phyloP scores from a whole-genome alignment of 1,140 invertebrate species.

The Aphelinus atriplicis region DNA sequence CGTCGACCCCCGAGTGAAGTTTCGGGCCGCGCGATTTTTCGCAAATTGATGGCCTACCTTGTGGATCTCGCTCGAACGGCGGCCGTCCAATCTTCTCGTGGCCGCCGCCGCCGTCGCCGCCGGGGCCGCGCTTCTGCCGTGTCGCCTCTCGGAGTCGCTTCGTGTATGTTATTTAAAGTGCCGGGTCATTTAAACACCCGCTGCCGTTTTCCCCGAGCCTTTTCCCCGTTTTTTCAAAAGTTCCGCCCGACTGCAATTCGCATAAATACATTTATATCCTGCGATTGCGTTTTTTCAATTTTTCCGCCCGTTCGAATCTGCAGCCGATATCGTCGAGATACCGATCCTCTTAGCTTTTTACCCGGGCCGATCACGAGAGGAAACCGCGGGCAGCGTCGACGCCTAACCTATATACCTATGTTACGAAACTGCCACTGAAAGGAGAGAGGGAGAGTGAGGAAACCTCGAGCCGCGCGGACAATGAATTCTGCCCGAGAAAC shows the following conservation, averaged over 20 bases:
- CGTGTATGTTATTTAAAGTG: conserved; percentile 33
- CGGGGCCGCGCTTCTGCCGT: not conserved
- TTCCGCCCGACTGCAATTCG: not conserved
- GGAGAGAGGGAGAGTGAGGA: not conserved
- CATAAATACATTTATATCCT: not conserved
- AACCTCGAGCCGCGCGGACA: not conserved
- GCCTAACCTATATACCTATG: conserved; percentile 2
- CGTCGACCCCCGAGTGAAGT: conserved; percentile 50
- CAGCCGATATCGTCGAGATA: too few relatives aligned
- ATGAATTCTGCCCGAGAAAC: not conserved
- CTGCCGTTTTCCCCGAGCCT: conserved; percentile 10
- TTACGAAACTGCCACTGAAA: conserved; percentile 33
- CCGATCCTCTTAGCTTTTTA: not conserved
- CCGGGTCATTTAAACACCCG: conserved; percentile 16
- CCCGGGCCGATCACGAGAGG: not conserved
- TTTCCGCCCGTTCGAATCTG: not conserved
- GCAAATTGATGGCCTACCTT: conserved; percentile 49
- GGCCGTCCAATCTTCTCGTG: conserved; percentile 32
- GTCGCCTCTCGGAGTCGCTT: conserved; percentile 38
- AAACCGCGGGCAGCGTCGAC: conserved; percentile 4
- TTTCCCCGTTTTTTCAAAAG: conserved; percentile 6
- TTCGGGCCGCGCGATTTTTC: conserved; percentile 49
- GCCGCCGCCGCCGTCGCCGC: not conserved
- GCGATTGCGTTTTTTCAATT: not conserved
- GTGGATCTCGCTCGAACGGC: conserved; percentile 13